Evolutionary conservation across 2,888 invertebrate genomes (phyloP), one percentile per base, ranked within the genome.

Genomic region (Cantharis nigra): DNA sequence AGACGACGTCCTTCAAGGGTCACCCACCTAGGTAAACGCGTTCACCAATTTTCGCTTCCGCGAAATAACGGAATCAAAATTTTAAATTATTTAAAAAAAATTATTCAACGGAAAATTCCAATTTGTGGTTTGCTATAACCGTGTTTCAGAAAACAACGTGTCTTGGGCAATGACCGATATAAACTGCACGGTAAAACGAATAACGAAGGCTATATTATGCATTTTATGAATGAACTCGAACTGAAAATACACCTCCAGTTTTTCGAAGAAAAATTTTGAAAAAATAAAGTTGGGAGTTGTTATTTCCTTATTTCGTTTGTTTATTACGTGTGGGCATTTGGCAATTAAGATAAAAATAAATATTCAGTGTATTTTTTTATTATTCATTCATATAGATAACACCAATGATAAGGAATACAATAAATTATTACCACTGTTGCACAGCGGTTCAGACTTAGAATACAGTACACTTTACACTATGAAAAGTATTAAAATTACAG

Each of bases 371-470:
- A 69, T 16, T 49, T 28, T 75, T 78, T 78, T 78, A 75, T 78
- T 78, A 78, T 73, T 78, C 70, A 65, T 77, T 78, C 72, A 78
- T 78, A 79, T 76, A 77, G 76, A 82, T 79, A 85, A 86, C 86
- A 85, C 82, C 84, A 82, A 86, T 85, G 83, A 86, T 85, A 85
- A 85, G 86, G 85, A 86, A 86, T 86, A 86, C 85, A 87, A 87
- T 86, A 87, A 87, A 85, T 86, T 84, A 85, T 85, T 85, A 85
- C 85, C 86, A 82, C 81, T 84, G 81, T 63, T 80, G 80, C 80
- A 80, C 82, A 82, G 81, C 81, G 84, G 86, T 84, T 87, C 87
- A 87, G 87, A 87, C 87, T 87, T 87, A 86, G 84, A 85, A 84
- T 86, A 87, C 87, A 87, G 87, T 87, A 88, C 87, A 86, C 85